These are phyloP conservation scores for Willowsia nigromaculata DNA, from an alignment of 2,888 invertebrate genomes.

Conservation along the genomic window DNA sequence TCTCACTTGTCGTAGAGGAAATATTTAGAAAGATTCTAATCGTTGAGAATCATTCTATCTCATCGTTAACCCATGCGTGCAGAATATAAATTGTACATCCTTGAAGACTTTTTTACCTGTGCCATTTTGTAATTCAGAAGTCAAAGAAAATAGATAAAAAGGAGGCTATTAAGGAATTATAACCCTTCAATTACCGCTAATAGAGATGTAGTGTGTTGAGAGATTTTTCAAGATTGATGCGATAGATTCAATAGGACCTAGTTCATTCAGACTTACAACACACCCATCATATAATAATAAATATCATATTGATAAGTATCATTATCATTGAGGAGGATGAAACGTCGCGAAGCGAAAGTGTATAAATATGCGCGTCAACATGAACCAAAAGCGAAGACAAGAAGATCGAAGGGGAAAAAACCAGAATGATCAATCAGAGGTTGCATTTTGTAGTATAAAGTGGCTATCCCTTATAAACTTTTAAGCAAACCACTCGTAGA, in stretches of 20 bases:
- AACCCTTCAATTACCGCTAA: conserved; percentile 28
- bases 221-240: conserved; percentile 1
- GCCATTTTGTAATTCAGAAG: conserved; percentile 30
- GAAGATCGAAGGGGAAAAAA: not conserved
- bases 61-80: not conserved
- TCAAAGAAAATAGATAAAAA: conserved; percentile 24
- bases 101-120: not conserved
- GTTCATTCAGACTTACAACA: not conserved
- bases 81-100: not conserved
- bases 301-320: not conserved
- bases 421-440: not conserved
- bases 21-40: not conserved
- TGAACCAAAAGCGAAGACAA: not conserved
- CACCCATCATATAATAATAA: conserved; percentile 26
- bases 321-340: not conserved
- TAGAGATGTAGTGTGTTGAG: conserved; percentile 12
- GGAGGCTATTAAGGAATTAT: conserved; percentile 43
- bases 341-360: not conserved
- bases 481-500: too few species aligned
- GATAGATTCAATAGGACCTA: not conserved
- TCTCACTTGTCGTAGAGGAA: conserved; percentile 9
- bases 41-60: not conserved
- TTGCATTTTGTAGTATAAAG: not conserved
- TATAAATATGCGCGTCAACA: not conserved
- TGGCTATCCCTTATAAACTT: too few species aligned